Base-by-base conservation (phyloP, 2,113 vertebrate genomes). In the Pelecanoides urinatrix region DNA sequence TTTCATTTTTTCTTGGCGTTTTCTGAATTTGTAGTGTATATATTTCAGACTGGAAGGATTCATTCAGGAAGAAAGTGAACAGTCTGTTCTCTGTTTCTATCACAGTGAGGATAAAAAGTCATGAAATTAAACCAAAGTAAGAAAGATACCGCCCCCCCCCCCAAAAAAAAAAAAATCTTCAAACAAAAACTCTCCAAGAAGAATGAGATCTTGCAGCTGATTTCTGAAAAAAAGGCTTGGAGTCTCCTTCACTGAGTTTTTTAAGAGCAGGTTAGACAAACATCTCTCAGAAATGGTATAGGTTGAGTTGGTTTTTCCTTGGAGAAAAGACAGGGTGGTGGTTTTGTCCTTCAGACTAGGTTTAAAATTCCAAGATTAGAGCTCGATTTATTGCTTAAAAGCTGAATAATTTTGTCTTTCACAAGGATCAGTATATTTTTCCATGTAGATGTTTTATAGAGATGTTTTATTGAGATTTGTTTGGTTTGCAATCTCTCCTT, bases 281-380 rank as follows among this genome's bases (percentile, higher is more conserved):
- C 0, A 1, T 52, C 2, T 52, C 2, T 38, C 36, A 52, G 36
- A 56, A 58, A 68, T 2, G 5, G 2, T 15, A 38, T 45, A 49
- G 15, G 7, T 18, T 38, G 42, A 49, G 10, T 16, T 50, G 50
- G 20, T 30, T 75, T 81, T 56, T 62, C 40, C 67, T 52, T 23
- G 55, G 20, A 56, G 20, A 71, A 72, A 52, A 47, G 30, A 20
- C 14, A 68, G 3, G 17, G 9, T 4, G 19, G 2, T 1, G 6
- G 0, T 38, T 87, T 75, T 47, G 4, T 53, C 47, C 34, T 63
- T 40, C 38, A 44, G 15, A 4, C 7, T 62, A 8, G 0, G 0
- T 38, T 76, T 58, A n/a, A 49, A 84, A 63, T n/a, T 6, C 42
- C 25, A 49, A 56, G 16, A 40, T 44, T 27, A 71, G 25, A 66